Conservation (phyloP, 53 echinoderm and acorn worm genomes). For the Holothuria scabra region DNA sequence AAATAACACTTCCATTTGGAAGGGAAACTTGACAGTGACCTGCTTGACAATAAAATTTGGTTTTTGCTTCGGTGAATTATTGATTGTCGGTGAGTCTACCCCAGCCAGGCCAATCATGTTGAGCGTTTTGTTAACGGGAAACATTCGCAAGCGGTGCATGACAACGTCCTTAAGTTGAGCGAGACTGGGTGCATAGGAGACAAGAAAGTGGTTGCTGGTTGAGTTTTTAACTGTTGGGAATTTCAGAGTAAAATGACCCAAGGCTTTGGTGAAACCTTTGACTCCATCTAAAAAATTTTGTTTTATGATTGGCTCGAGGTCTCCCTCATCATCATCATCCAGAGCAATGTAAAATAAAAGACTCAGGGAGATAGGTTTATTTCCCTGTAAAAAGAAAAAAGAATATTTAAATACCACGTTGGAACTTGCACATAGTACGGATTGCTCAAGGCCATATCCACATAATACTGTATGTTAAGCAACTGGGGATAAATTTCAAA, state of each 20-base stretch:
- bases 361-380: slow-evolving; percentile 51
- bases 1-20: slow-evolving; percentile 66
- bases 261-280: slow-evolving; percentile 71
- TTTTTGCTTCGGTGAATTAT: slow-evolving; percentile 41
- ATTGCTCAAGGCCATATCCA: no score
- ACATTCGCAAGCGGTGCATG: slow-evolving; percentile 66
- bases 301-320: slow-evolving; percentile 68
- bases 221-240: slow-evolving; percentile 69
- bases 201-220: slow-evolving; percentile 72
- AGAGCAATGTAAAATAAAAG: slow-evolving; percentile 91
- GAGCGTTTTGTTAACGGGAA: slow-evolving; percentile 59
- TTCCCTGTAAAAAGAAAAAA: slow-evolving; percentile 21
- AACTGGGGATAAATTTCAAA: no score
- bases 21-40: slow-evolving; percentile 56
- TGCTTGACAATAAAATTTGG: slow-evolving; percentile 62
- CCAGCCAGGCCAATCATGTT: slow-evolving; percentile 82
- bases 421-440: no score
- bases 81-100: slow-evolving; percentile 59
- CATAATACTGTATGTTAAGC: no score
- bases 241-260: slow-evolving; percentile 77
- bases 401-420: background rate
- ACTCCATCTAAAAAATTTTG: slow-evolving; percentile 57
- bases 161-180: slow-evolving; percentile 84
- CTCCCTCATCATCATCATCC: slow-evolving; percentile 70
- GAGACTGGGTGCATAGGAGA: slow-evolving; percentile 82